A percentile compares a stretch with the other conserved stretches of the same genome.
These are phyloP conservation scores for Eupithecia vulgata DNA, from an alignment of 2,888 invertebrate genomes.

Conservation along the genomic window DNA sequence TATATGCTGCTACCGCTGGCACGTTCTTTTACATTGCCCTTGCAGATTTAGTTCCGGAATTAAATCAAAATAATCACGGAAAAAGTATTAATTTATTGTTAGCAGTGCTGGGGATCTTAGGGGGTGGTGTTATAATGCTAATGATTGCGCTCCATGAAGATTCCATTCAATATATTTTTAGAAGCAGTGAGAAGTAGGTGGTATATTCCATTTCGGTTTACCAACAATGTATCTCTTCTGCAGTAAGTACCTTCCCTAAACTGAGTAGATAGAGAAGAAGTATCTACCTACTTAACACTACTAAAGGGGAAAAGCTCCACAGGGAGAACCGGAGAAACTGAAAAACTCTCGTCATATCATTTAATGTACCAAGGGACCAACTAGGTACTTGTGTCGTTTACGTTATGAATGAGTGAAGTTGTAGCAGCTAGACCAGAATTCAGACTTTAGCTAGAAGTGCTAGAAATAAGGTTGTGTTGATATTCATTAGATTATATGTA, in stretches of 20 bases:
- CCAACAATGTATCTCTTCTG: not conserved
- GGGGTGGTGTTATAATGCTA: conserved; percentile 89
- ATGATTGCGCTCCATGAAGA: conserved; percentile 89
- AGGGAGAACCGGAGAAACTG: too few relatives aligned
- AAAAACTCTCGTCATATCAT: not conserved
- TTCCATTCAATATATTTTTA: conserved; percentile 79
- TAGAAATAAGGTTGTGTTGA: not conserved
- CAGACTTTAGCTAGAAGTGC: not conserved
- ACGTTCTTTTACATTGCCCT: conserved; percentile 92
- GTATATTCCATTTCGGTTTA: not conserved
- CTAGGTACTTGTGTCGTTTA: not conserved
- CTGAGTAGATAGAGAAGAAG: not conserved
- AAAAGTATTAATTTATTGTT: conserved; percentile 83
- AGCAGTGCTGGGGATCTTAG: conserved; percentile 86
- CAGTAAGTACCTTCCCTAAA: not conserved
- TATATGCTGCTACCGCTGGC: conserved; percentile 91
- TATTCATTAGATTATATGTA: not conserved
- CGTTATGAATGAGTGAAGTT: not conserved
- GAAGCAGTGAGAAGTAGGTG: conserved; percentile 52
- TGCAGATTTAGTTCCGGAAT: conserved; percentile 89
- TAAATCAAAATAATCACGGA: conserved; percentile 81
- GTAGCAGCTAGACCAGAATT: not conserved
- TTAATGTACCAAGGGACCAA: not conserved
- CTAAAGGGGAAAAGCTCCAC: too few relatives aligned
- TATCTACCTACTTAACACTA: not conserved